Evolutionary conservation across 2,888 invertebrate genomes (phyloP), one percentile per base, ranked within the genome.

Genomic region (Metopia argyrocephala): DNA sequence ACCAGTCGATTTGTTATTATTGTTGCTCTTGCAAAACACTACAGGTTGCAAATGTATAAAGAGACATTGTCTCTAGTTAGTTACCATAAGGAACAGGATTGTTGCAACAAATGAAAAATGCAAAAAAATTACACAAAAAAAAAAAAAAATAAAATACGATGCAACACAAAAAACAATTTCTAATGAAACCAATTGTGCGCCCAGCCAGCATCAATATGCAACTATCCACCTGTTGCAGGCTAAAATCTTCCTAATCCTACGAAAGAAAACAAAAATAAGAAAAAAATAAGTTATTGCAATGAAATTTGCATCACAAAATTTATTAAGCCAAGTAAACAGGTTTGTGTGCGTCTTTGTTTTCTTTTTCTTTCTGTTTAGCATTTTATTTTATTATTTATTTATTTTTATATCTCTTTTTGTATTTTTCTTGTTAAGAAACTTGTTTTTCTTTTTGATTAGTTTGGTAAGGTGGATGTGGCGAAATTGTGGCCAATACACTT

Each of bases 251-350:
- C 76, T 76, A 70, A 76, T 71, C 76, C 76, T 76, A 71, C 70
- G 52, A 65, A 70, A n/a, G n/a, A n/a, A n/a, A n/a, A n/a, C n/a
- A n/a, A n/a, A n/a, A n/a, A n/a, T n/a, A n/a, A n/a, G n/a, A n/a
- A 70, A 71, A 52, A 50, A 50, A 70, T 76, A 76, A 76, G 38
- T 76, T 70, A 71, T 70, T 78, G 76, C 70, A 78, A 71, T 59
- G 70, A 78, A 78, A 78, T 78, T 78, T 78, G 76, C 76, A 78
- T 78, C 70, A 65, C 70, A 78, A 78, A 71, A 64, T 65, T 59
- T 59, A 78, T 65, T 57, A 70, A 70, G 64, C 64, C 59, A 76
- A 78, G 59, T 78, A 65, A 78, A 78, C 76, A 59, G 76, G 76
- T 78, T 78, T 76, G 57, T 59, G 31, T n/a, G 20, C 45, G 18